Evolutionary conservation across 2,888 invertebrate genomes (phyloP), one percentile per base, ranked within the genome.

Genomic region (Druceiella hillmani): DNA sequence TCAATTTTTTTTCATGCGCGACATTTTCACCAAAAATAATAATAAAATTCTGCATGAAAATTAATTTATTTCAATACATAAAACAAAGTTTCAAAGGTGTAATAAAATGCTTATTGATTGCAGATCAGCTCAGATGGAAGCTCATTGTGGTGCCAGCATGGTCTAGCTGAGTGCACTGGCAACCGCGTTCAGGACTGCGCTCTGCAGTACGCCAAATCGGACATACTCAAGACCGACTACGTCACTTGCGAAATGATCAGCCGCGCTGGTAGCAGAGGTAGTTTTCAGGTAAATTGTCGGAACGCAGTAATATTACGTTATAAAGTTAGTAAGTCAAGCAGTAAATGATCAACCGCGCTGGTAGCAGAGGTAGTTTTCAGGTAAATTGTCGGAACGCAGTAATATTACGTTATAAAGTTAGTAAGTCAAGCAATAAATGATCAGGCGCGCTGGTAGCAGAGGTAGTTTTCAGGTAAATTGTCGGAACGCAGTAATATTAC

Each of bases 101-200:
- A n/a, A n/a, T n/a, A n/a, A 28, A 28, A 7, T n/a, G 7, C 10
- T 3, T 36, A 26, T 17, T 7, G 20, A 29, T 26, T 32, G 6
- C 11, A 61, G 57, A 62, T 61, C 3, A 36, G 49, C 27, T 45
- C 55, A 6, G 63, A 64, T 5, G 57, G 64, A 17, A 54, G 53
- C 13, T 56, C 64, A 1, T 79, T 79, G 48, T 53, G 59, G 41
- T 82, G 82, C 51, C 81, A 81, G 56, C 81, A 81, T 51, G 81
- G 82, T 1, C 68, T 75, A 0, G 47, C 58, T 1, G 81, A 81
- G 53, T 82, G 82, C 45, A 55, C 60, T 28, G 80, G 80, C 3
- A 81, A 82, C 52, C 61, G 72, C 37, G 62, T 80, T 22, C 78
- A 81, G 52, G 77, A 78, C 27, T 81, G 82, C 53, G 68, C 74